These are phyloP conservation scores for Phoeniculus purpureus DNA, from an alignment of 2,797 vertebrate species.

Conservation along the genomic window DNA sequence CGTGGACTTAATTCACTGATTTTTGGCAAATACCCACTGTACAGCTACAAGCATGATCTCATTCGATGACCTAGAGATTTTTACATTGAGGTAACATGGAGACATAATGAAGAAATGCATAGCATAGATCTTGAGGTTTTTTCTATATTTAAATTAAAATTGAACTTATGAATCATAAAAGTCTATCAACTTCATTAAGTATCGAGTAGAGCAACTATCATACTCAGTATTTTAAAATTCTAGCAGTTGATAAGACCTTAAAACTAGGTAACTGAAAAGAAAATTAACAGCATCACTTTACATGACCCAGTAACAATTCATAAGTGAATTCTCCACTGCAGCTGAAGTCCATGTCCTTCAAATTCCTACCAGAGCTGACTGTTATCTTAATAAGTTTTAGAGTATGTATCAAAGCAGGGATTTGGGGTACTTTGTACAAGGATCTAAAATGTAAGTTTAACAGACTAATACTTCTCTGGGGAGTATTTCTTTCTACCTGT, in stretches of 20 bases:
- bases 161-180: background rate
- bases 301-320: background rate
- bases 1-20: background rate
- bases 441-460: background rate
- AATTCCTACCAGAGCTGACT: background rate
- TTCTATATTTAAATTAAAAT: background rate
- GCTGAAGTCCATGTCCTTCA: background rate
- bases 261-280: background rate
- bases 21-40: background rate
- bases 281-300: background rate
- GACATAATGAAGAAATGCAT: background rate
- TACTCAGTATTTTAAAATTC: background rate
- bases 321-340: background rate
- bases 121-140: background rate
- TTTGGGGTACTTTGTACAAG: background rate
- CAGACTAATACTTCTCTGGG: background rate
- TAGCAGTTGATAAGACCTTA: background rate
- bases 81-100: background rate
- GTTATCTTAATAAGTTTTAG: background rate
- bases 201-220: background rate
- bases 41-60: background rate
- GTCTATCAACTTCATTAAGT: background rate
- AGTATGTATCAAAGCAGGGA: background rate
- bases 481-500: background rate
- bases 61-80: background rate